Evolutionary conservation across 2,888 invertebrate species (phyloP).

Genomic region (Macrosoma leucophasiata): DNA sequence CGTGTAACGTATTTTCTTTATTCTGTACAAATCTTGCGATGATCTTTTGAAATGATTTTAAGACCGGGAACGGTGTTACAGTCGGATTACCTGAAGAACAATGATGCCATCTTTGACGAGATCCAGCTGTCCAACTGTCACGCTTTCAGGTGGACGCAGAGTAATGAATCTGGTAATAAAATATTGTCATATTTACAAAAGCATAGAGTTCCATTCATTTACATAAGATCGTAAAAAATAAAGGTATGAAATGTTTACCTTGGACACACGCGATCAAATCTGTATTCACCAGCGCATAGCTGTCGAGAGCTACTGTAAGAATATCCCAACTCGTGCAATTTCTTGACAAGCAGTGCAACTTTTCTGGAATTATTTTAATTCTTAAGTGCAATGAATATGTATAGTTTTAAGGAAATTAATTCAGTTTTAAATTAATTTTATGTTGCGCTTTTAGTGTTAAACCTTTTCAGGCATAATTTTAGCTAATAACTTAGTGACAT

Average conservation of each 20-base stretch:
- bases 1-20: not conserved
- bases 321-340: slow-evolving; percentile 59
- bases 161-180: slow-evolving; percentile 64
- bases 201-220: not conserved
- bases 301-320: slow-evolving; percentile 56
- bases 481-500: too few species aligned
- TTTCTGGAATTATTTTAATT: too few species aligned
- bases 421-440: too few species aligned
- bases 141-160: slow-evolving; percentile 51
- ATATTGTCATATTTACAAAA: not conserved
- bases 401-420: too few species aligned
- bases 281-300: slow-evolving; percentile 65
- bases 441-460: too few species aligned
- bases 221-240: not conserved
- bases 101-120: slow-evolving; percentile 61
- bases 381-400: too few species aligned
- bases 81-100: slow-evolving; percentile 54
- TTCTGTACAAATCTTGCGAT: too few species aligned
- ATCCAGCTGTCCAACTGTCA: slow-evolving; percentile 51
- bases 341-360: slow-evolving; percentile 61
- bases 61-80: not conserved
- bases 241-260: slow-evolving; percentile 40
- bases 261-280: slow-evolving; percentile 77
- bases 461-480: too few species aligned
- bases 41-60: too few species aligned